A percentile compares a stretch with the other conserved stretches of the same genome.
These are phyloP conservation scores for Egretta garzetta DNA, from an alignment of 2,113 vertebrate species.

Conservation along the genomic window DNA sequence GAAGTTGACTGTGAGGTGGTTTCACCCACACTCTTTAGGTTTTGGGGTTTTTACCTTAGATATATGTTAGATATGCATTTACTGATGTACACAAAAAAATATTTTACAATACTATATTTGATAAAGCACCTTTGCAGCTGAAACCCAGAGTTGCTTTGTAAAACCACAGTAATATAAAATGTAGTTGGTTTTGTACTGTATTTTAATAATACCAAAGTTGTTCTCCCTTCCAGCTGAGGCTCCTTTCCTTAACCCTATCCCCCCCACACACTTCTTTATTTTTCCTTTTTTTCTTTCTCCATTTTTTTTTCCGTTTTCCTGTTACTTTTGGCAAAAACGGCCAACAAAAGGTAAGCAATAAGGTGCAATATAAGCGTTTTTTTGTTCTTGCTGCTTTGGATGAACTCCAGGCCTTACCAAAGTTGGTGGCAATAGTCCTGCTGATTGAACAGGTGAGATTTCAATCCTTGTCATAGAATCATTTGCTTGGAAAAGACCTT, in stretches of 20 bases:
- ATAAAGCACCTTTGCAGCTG: neutral
- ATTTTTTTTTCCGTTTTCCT: fast-evolving
- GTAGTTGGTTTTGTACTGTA: neutral
- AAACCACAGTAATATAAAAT: neutral
- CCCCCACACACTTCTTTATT: fast-evolving
- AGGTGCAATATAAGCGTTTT: neutral
- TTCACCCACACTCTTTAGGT: neutral
- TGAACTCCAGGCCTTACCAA: neutral
- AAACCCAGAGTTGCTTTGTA: neutral
- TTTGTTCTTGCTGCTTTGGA: neutral
- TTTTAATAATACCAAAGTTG: neutral
- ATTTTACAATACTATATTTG: neutral
- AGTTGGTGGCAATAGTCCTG: neutral
- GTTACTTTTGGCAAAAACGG: neutral
- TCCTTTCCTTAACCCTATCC: neutral
- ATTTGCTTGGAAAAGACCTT: too few relatives aligned
- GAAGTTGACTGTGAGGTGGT: neutral
- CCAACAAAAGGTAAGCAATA: neutral
- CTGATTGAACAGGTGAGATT: neutral
- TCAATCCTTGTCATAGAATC: neutral
- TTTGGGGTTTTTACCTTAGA: neutral
- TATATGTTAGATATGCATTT: neutral
- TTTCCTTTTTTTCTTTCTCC: neutral
- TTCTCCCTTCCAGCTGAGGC: neutral
- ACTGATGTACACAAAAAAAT: neutral